These are phyloP conservation scores for Cataglyphis livida DNA, from an alignment of 2,888 invertebrate genomes.

Conservation along the genomic window DNA sequence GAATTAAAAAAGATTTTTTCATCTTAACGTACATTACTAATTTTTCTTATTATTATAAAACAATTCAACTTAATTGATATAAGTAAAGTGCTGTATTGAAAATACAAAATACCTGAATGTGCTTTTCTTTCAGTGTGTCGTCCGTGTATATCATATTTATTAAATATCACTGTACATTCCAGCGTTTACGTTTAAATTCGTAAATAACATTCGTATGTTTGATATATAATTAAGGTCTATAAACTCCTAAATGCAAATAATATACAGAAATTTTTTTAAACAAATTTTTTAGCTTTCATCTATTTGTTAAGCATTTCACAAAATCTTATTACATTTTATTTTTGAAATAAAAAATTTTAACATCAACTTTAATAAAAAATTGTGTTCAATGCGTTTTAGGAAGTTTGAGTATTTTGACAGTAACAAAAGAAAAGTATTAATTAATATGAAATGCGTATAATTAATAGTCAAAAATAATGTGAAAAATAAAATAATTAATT, in stretches of 20 bases:
- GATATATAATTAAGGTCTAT: slow-evolving; percentile 25
- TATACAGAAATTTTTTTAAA: slow-evolving; percentile 25
- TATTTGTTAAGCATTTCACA: neutral
- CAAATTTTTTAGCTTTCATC: neutral
- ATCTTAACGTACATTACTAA: neutral
- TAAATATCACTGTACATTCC: slow-evolving; percentile 44
- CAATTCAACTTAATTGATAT: neutral
- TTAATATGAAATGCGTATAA: neutral
- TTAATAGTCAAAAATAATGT: neutral
- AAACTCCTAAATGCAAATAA: neutral
- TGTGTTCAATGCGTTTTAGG: neutral
- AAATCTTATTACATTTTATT: neutral
- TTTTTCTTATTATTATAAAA: neutral
- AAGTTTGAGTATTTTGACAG: neutral
- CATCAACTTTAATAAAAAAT: neutral
- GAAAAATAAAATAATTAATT: neutral
- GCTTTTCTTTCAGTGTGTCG: slow-evolving; percentile 73
- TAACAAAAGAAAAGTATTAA: neutral
- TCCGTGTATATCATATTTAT: slow-evolving; percentile 65
- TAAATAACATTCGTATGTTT: slow-evolving; percentile 26
- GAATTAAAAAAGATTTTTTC: neutral
- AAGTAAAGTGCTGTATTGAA: neutral
- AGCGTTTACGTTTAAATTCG: slow-evolving; percentile 18
- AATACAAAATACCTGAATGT: slow-evolving; percentile 70
- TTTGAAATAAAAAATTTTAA: neutral